These are phyloP conservation scores for Picathartes gymnocephalus DNA, from an alignment of 2,113 vertebrate species.

Conservation along the genomic window DNA sequence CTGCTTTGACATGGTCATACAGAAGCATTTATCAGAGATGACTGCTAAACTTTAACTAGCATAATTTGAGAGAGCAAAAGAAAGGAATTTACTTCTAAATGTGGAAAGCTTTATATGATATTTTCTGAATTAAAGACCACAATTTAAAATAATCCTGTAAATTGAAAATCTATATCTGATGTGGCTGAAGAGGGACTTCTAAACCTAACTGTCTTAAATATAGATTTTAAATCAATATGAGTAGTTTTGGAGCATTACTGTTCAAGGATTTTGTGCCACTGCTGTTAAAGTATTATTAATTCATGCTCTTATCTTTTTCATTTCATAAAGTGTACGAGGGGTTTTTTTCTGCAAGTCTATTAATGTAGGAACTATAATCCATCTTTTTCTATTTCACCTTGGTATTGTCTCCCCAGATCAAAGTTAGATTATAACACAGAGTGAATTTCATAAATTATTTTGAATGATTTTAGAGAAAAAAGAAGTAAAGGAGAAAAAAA, in stretches of 20 bases:
- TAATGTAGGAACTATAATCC: constrained; percentile 42
- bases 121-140: constrained; percentile 31
- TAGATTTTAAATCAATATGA: constrained; percentile 61
- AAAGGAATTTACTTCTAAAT: constrained; percentile 18
- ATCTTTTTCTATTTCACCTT: constrained; percentile 18
- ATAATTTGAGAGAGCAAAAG: not conserved
- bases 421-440: constrained; percentile 41
- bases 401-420: constrained; percentile 49
- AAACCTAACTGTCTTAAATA: constrained; percentile 46
- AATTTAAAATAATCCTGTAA: constrained; percentile 47
- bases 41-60: not conserved
- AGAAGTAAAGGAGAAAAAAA: not conserved
- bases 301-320: constrained; percentile 48
- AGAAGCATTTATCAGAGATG: not conserved
- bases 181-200: constrained; percentile 13
- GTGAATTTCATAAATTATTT: constrained; percentile 55
- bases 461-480: not conserved
- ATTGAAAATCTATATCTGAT: constrained; percentile 64
- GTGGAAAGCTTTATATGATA: not conserved
- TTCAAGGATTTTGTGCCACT: constrained; percentile 55
- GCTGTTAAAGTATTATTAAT: constrained; percentile 58
- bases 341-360: constrained; percentile 13
- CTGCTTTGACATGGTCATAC: not conserved
- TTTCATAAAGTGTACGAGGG: constrained; percentile 1
- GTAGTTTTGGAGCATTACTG: constrained; percentile 23